These are phyloP conservation scores for Cryptocephalus primarius DNA, from an alignment of 2,888 invertebrate species.

Conservation along the genomic window DNA sequence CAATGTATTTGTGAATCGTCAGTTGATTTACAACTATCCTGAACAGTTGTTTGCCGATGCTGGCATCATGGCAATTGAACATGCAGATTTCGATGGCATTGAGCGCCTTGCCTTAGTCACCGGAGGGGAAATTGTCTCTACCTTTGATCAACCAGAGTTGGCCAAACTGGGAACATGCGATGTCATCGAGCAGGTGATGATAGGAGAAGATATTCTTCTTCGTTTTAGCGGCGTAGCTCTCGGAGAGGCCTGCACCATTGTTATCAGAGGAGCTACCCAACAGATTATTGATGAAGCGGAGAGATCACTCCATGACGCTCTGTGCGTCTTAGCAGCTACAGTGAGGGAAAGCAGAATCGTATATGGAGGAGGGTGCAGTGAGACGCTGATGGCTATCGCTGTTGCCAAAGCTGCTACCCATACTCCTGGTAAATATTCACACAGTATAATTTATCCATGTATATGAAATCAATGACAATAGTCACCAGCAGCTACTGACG, in stretches of 20 bases:
- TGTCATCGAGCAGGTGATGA: conserved; percentile 93
- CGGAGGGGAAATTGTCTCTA: conserved; percentile 94
- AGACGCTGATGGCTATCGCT: conserved; percentile 95
- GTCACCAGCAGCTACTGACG: too few species aligned
- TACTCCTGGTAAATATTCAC: conserved; percentile 70
- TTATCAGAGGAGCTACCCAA: conserved; percentile 95
- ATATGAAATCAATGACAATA: too few species aligned
- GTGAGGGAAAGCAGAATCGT: conserved; percentile 87
- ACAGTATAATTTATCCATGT: neutral
- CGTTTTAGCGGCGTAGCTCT: conserved; percentile 90
- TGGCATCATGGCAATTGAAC: conserved; percentile 98
- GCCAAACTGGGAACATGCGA: conserved; percentile 92
- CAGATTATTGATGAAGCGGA: conserved; percentile 99
- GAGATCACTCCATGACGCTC: conserved; percentile 93
- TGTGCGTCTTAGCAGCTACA: conserved; percentile 93
- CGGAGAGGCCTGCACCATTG: conserved; percentile 94
- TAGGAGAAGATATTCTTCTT: conserved; percentile 91
- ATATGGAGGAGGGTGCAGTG: conserved; percentile 83
- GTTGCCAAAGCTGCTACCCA: conserved; percentile 72
- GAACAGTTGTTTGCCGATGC: conserved; percentile 99
- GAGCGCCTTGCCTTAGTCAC: conserved; percentile 94
- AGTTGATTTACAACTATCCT: conserved; percentile 99
- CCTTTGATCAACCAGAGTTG: conserved; percentile 87
- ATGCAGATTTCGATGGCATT: conserved; percentile 99
- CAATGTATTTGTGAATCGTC: conserved; percentile 98